Base-by-base conservation (phyloP, 2,797 vertebrate genomes). In the Dryobates pubescens region DNA sequence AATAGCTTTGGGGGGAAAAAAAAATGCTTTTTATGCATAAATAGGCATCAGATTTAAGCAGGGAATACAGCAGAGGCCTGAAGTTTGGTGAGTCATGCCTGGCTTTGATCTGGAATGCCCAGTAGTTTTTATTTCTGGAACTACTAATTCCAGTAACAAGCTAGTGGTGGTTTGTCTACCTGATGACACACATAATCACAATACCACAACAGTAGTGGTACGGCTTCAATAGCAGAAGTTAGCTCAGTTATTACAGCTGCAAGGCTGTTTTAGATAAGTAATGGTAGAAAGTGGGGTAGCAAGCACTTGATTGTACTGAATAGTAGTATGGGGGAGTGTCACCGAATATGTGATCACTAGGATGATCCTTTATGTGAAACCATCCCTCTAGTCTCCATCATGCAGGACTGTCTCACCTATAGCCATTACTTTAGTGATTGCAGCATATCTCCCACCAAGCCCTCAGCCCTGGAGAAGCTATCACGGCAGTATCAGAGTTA, bases 1-100 rank as follows among this genome's bases (percentile, higher is more conserved):
- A 95, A 95, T 91, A 92, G 85, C 89, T 92, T 76, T 88, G 76
- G 36, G 36, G 86, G 24, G 26, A 26, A 6, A 51, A 92, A 92
- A 41, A 92, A 76, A 17, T 32, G 51, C 86, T 90, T 93, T 94
- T 84, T 30, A 36, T 89, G 80, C 67, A 88, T 58, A 82, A 94
- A 95, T 54, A 89, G 92, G 81, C 58, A n/a, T 10, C 57, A 86
- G 76, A 74, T 90, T 90, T 34, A 20, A 53, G 54, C 54, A 80
- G 93, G 90, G 76, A 81, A 16, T 16, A 56, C 75, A 10, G 29
- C 6, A 13, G 57, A 67, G 82, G 76, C 36, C 89, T 64, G 62
- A 67, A 59, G 73, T 89, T 89, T 76, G 68, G 87, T 62, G 78
- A 78, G 65, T 92, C 89, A 92, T 1, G 2, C 27, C 70, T 57